Evolutionary conservation across 2,888 invertebrate species (phyloP).

Genomic region (Diadegma fenestrale): DNA sequence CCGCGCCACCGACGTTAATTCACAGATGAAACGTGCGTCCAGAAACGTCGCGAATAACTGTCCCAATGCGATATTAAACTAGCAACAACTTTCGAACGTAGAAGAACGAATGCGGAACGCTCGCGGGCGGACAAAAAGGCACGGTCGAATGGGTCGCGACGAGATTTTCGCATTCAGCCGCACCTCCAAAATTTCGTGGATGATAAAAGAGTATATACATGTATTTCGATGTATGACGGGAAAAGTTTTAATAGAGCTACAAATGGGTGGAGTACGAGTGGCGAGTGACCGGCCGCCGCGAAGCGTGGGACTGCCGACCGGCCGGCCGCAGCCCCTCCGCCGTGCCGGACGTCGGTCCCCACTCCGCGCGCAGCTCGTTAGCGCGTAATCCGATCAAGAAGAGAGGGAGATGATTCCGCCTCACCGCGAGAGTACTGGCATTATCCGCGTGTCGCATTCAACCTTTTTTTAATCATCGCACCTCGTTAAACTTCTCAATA

Average conservation of each 20-base stretch:
- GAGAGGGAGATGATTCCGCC: conserved; percentile 1
- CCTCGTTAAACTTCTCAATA: neutral
- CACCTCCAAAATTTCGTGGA: neutral
- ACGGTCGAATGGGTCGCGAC: neutral
- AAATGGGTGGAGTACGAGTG: neutral
- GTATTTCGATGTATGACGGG: neutral
- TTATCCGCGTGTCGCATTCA: neutral
- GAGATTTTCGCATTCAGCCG: neutral
- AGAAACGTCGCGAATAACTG: neutral
- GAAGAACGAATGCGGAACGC: neutral
- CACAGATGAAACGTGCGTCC: neutral
- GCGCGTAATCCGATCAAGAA: conserved; percentile 5
- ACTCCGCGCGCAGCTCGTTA: conserved; percentile 2
- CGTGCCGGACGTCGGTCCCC: conserved; percentile 8
- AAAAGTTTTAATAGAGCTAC: neutral
- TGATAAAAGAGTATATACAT: neutral
- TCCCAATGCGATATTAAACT: neutral
- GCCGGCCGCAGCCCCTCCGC: neutral
- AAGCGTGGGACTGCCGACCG: neutral
- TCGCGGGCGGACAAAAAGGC: neutral
- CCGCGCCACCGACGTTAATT: neutral
- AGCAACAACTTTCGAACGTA: neutral
- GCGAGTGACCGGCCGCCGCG: neutral
- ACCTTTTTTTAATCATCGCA: neutral
- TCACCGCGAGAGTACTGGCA: neutral